Conservation (phyloP, 2,797 vertebrate genomes). For the Epinephelus malabaricus region DNA sequence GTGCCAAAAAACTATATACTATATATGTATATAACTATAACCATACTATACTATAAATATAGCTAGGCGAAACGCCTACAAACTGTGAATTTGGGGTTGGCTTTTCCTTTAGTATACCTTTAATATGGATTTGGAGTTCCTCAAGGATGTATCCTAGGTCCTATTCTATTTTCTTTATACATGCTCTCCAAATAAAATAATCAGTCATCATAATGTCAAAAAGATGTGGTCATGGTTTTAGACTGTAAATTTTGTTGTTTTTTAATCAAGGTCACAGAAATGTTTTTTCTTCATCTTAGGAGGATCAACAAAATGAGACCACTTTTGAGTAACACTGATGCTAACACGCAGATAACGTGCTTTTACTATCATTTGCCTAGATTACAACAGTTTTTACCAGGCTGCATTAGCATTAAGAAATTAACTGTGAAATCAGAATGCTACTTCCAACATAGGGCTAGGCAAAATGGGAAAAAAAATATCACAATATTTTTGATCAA, state of each 20-base stretch:
- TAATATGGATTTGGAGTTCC: not conserved
- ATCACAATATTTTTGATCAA: too few species aligned
- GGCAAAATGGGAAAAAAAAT: too few species aligned
- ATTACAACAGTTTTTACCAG: not conserved
- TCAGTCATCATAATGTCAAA: not conserved
- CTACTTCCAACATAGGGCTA: not conserved
- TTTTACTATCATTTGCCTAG: not conserved
- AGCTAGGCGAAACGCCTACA: too few species aligned
- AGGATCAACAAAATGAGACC: too few species aligned
- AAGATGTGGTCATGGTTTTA: not conserved
- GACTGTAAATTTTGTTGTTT: not conserved
- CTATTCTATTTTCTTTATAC: not conserved
- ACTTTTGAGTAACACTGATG: not conserved
- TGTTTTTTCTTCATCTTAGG: not conserved
- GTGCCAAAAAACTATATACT: too few species aligned
- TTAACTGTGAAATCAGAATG: not conserved
- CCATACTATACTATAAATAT: too few species aligned
- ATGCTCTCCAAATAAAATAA: rapidly evolving
- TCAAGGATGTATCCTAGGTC: not conserved
- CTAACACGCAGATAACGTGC: not conserved
- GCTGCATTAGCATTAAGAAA: too few species aligned
- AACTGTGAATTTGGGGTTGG: too few species aligned
- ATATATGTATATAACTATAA: too few species aligned
- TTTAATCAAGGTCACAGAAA: not conserved
- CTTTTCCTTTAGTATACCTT: too few species aligned